Percentiles rank a stretch among this genome's conserved stretches.
These are phyloP conservation scores for Thyatira batis DNA, from an alignment of 2,888 invertebrate genomes.

Conservation along the genomic window DNA sequence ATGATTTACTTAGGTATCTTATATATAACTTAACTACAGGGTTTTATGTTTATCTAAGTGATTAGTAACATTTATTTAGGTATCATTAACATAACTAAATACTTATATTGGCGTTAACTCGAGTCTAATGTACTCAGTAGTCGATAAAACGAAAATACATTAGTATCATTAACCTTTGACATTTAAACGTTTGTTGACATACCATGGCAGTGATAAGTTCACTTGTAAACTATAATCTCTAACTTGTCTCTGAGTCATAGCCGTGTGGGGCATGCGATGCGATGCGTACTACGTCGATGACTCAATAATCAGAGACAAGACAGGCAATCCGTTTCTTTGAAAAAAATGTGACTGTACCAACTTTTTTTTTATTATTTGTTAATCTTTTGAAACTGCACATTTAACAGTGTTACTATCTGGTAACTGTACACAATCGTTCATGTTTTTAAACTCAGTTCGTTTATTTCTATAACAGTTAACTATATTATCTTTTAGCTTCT, in stretches of 20 bases:
- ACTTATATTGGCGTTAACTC: too few relatives aligned
- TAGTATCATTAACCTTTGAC: conserved; percentile 2
- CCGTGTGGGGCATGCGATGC: conserved; percentile 43
- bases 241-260: conserved; percentile 37
- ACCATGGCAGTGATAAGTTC: neutral
- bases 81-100: too few relatives aligned
- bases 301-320: conserved; percentile 46
- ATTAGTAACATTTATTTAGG: too few relatives aligned
- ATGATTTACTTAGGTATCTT: too few relatives aligned
- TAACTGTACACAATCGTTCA: neutral
- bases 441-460: neutral
- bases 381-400: neutral
- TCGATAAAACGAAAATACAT: too few relatives aligned
- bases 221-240: neutral
- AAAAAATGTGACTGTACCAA: conserved; percentile 41
- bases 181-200: neutral
- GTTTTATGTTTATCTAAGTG: too few relatives aligned
- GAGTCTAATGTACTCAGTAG: too few relatives aligned
- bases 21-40: too few relatives aligned
- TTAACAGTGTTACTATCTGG: neutral
- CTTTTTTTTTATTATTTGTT: conserved; percentile 3
- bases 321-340: conserved; percentile 36
- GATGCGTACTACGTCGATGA: conserved; percentile 63
- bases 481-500: too few relatives aligned
- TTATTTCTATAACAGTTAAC: neutral